Percentiles rank a stretch among this genome's conserved stretches.
Evolutionary conservation across 2,888 invertebrate genomes (phyloP).

Genomic region (Drosophila phalerata): DNA sequence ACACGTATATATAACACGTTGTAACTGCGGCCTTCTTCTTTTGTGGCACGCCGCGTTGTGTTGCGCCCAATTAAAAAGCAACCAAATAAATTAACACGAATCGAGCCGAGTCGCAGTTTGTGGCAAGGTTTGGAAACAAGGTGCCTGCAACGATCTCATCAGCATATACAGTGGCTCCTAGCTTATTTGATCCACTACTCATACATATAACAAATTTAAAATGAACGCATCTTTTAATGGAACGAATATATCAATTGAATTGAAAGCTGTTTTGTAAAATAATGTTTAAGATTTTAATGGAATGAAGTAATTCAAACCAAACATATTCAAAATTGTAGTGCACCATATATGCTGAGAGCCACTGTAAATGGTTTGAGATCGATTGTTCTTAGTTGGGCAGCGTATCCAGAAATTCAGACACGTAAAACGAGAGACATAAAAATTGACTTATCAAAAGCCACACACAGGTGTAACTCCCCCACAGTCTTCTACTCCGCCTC

Average conservation of each 20-base stretch:
- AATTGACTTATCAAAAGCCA: constrained; percentile 69
- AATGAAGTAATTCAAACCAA: too few species aligned
- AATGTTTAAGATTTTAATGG: too few species aligned
- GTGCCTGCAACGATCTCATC: constrained; percentile 33
- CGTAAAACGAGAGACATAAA: constrained; percentile 80
- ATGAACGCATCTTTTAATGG: too few species aligned
- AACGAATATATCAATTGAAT: too few species aligned
- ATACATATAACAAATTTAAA: too few species aligned
- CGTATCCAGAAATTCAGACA: constrained; percentile 65
- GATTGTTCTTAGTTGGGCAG: neutral
- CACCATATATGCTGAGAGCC: too few species aligned
- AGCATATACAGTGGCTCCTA: constrained; percentile 32
- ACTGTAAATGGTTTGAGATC: constrained; percentile 10
- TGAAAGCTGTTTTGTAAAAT: too few species aligned
- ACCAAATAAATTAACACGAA: constrained; percentile 50
- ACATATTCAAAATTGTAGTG: too few species aligned
- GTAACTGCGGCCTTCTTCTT: constrained; percentile 6
- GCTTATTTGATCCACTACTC: too few species aligned
- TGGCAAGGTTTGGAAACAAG: constrained; percentile 8
- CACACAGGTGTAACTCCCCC: constrained; percentile 13
- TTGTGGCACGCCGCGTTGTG: constrained; percentile 7
- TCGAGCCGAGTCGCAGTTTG: constrained; percentile 1
- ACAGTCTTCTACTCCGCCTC: neutral
- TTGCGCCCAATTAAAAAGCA: constrained; percentile 54
- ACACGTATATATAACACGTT: constrained; percentile 9